phyloP scores from a whole-genome alignment of 2,888 invertebrate species.

The Machimus rusticus region DNA sequence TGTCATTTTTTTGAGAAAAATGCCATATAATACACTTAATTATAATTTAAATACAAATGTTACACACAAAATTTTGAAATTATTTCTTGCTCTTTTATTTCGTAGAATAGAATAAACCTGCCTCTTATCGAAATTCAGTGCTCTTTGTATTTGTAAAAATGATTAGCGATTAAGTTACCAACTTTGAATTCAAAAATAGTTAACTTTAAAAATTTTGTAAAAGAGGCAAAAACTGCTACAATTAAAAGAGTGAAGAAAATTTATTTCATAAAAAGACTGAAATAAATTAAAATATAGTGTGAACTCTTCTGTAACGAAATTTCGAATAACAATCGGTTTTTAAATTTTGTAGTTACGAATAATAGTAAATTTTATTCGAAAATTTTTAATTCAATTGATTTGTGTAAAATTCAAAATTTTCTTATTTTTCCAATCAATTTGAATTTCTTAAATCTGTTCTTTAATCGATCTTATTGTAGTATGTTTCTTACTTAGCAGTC shows the following conservation, averaged over 20 bases:
- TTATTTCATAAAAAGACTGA: background rate
- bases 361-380: no score
- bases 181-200: background rate
- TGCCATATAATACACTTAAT: slow-evolving; percentile 15
- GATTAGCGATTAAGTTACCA: background rate
- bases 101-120: background rate
- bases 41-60: slow-evolving; percentile 18
- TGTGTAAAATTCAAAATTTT: no score
- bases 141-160: background rate
- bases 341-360: no score
- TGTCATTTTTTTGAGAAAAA: background rate
- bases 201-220: background rate
- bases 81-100: slow-evolving; percentile 18
- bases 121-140: background rate
- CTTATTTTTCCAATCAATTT: no score
- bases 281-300: background rate
- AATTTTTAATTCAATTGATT: no score
- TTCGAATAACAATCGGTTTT: background rate
- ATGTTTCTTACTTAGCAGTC: background rate
- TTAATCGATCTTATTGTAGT: no score
- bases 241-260: background rate
- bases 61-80: background rate
- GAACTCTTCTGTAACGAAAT: background rate
- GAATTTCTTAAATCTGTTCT: no score
- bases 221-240: background rate